These are phyloP conservation scores for Butorides virescens DNA, from an alignment of 2,113 vertebrate species.

Conservation along the genomic window DNA sequence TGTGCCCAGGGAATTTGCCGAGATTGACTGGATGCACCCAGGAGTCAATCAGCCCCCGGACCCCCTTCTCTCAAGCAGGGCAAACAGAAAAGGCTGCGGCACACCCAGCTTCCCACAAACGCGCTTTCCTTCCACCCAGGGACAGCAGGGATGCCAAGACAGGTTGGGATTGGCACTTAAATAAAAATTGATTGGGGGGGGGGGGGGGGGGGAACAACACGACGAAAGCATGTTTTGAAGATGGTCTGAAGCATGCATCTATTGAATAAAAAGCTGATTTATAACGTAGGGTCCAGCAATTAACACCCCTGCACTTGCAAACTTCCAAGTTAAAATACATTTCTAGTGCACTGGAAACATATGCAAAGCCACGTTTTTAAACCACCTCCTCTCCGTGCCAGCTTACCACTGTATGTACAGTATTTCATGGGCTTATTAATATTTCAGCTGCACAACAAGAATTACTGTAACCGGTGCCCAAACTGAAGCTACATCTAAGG, in stretches of 20 bases:
- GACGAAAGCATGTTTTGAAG: not conserved
- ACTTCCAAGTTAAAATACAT: not conserved
- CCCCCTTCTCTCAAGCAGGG: not conserved
- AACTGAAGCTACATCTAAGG: not conserved
- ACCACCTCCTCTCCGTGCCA: not conserved
- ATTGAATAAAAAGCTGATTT: not conserved
- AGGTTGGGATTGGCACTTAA: not conserved
- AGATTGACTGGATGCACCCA: not conserved
- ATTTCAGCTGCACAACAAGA: not conserved
- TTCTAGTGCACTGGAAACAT: not conserved
- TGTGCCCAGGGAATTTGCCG: not conserved
- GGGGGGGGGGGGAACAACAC: too few relatives aligned
- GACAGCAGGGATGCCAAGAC: not conserved
- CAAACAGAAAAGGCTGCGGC: not conserved
- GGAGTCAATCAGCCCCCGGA: not conserved
- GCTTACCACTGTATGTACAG: not conserved
- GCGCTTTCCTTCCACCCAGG: not conserved
- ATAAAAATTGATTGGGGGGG: not conserved
- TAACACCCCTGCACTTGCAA: not conserved
- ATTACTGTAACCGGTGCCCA: not conserved
- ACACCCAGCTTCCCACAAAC: not conserved
- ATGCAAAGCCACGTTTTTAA: not conserved
- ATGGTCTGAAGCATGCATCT: not conserved
- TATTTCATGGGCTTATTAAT: not conserved
- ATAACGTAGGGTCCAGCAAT: not conserved